Evolutionary conservation across 2,888 invertebrate genomes (phyloP).

Genomic region (Andrena bucephala): DNA sequence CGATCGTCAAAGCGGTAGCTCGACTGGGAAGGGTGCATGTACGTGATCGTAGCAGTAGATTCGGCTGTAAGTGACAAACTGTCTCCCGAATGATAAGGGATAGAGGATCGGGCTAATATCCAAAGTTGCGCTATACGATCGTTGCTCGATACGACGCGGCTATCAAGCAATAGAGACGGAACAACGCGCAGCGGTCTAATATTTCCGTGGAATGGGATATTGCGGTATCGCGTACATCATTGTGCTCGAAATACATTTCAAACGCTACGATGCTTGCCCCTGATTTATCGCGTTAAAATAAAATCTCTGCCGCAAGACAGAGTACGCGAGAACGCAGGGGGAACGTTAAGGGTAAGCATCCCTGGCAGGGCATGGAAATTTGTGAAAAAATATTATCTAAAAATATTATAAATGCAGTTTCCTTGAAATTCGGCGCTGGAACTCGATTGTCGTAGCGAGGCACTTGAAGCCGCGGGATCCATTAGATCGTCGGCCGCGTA

Average conservation of each 20-base stretch:
- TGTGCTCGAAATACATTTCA: conserved; percentile 1
- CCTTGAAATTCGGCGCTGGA: no score
- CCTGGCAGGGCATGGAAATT: no score
- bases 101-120: conserved; percentile 37
- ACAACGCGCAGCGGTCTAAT: conserved; percentile 36
- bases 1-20: conserved; percentile 51
- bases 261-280: not conserved
- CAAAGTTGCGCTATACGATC: conserved; percentile 43
- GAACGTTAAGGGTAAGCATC: no score
- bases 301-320: no score
- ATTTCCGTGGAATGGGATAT: conserved; percentile 39
- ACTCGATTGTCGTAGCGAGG: no score
- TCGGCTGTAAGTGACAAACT: conserved; percentile 60
- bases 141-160: conserved; percentile 27
- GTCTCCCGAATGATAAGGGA: conserved; percentile 49
- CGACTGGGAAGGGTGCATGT: conserved; percentile 27
- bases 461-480: conserved; percentile 20
- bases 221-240: not conserved
- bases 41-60: conserved; percentile 47
- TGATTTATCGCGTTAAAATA: no score
- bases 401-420: no score
- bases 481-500: conserved; percentile 36
- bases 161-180: conserved; percentile 43
- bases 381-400: no score
- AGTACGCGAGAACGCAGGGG: no score